Base-by-base conservation (phyloP, 2,888 invertebrate genomes). In the Philaethria dido region DNA sequence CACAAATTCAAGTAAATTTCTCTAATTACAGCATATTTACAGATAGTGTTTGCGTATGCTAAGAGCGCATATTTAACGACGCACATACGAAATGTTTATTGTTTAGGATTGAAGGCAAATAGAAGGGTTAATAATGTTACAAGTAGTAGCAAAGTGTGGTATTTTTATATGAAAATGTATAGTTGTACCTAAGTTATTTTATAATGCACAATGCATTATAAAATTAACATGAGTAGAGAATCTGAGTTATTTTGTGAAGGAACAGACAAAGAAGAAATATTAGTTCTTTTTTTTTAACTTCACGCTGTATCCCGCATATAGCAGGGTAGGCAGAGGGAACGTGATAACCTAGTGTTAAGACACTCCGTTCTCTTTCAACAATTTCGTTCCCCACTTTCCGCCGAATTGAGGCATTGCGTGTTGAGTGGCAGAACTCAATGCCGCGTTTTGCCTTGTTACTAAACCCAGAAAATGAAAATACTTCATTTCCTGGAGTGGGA, bases 1-100 rank as follows among this genome's bases (percentile, higher is more conserved):
- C 57, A 36, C n/a, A 42, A 39, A 44, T 36, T 45, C 68, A 66
- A 71, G 74, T 73, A 77, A 78, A 78, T 75, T 76, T 73, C 73
- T 69, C 76, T 79, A 79, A 78, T 79, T 78, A 76, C 74, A 68
- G 65, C 66, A 73, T 76, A 74, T 75, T 78, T 75, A 68, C 70
- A 68, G 67, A 70, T 72, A 70, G 64, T 72, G 70, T 70, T 72
- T 72, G 68, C 64, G 48, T 70, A 70, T 54, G 68, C 68, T 69
- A 69, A 66, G 71, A 62, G 70, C 68, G 66, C 70, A 72, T 72
- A 72, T 69, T 68, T 68, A 66, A 70, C 63, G 59, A 59, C 16
- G 20, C 16, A 29, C 16, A 66, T 54, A 69, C 52, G 69, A 62
- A 62, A 54, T 62, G 48, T 50, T 64, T 62, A 57, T 57, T 57